A percentile compares a stretch with the other conserved stretches of the same genome.
Evolutionary conservation across 2,797 vertebrate species (phyloP).

Genomic region (Petrocephalus sullivani): DNA sequence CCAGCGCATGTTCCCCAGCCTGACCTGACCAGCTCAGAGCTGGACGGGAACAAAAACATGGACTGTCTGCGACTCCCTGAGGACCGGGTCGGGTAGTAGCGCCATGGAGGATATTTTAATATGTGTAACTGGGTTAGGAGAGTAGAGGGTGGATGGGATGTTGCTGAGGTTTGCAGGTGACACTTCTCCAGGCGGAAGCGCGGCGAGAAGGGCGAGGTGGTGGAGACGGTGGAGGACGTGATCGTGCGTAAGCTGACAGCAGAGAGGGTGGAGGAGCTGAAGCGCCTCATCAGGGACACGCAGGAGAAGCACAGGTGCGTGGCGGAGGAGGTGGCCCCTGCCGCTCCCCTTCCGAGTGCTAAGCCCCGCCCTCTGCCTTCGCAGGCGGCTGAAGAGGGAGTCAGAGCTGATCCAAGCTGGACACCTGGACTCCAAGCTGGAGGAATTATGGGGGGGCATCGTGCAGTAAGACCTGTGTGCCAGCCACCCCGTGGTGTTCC

Average conservation of each 20-base stretch:
- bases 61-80: neutral
- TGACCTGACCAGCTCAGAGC: no score
- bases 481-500: neutral
- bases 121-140: neutral
- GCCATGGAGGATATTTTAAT: neutral
- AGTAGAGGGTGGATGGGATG: neutral
- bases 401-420: constrained; percentile 86
- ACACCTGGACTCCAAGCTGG: constrained; percentile 81
- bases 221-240: constrained; percentile 93
- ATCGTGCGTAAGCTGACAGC: constrained; percentile 87
- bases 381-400: constrained; percentile 85
- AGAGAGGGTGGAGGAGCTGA: constrained; percentile 88
- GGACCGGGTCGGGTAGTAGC: no score
- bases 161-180: neutral
- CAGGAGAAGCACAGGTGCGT: constrained; percentile 88
- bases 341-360: neutral
- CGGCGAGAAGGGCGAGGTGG: constrained; percentile 89
- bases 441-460: constrained; percentile 85
- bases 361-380: constrained; percentile 12
- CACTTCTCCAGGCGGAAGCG: constrained; percentile 75
- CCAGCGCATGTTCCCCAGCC: no score
- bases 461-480: constrained; percentile 64
- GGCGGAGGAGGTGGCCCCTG: neutral
- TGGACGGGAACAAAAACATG: neutral
- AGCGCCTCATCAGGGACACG: constrained; percentile 86